Percentiles rank a stretch among this genome's conserved stretches.
These are phyloP conservation scores for Drosophila bunnanda DNA, from an alignment of 2,888 invertebrate species.

Conservation along the genomic window DNA sequence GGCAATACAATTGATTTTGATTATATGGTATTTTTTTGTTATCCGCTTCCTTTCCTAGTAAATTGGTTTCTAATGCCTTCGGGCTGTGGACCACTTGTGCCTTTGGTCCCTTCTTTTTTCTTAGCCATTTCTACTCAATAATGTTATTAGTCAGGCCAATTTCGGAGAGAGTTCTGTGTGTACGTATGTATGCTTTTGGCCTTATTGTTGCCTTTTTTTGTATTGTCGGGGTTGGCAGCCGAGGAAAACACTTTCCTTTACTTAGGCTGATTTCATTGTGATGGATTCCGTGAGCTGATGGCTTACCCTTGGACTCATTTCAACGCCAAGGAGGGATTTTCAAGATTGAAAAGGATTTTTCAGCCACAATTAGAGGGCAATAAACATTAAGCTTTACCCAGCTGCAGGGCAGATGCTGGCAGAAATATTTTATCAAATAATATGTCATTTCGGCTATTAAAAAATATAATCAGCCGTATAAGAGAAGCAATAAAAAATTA, in stretches of 20 bases:
- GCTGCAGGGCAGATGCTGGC: background rate
- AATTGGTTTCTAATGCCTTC: conserved; percentile 51
- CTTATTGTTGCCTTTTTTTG: conserved; percentile 49
- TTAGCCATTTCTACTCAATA: conserved; percentile 41
- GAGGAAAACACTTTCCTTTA: conserved; percentile 52
- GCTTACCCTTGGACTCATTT: conserved; percentile 7
- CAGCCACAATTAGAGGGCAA: conserved; percentile 1
- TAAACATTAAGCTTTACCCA: background rate
- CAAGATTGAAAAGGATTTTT: conserved; percentile 6
- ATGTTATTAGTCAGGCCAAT: conserved; percentile 65
- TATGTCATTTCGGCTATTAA: background rate
- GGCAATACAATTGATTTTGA: conserved; percentile 49
- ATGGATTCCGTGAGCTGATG: conserved; percentile 62
- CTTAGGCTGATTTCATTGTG: conserved; percentile 64
- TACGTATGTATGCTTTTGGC: conserved; percentile 41
- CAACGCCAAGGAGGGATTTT: conserved; percentile 11
- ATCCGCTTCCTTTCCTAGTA: conserved; percentile 30
- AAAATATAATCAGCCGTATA: background rate
- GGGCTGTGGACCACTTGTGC: conserved; percentile 12
- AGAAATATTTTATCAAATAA: background rate
- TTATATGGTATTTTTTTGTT: conserved; percentile 16
- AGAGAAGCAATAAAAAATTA: background rate
- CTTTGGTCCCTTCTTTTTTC: conserved; percentile 11
- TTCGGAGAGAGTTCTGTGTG: conserved; percentile 63
- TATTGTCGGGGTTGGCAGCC: background rate